Conservation (phyloP, 2,113 vertebrate species). For the Heteronetta atricapilla region DNA sequence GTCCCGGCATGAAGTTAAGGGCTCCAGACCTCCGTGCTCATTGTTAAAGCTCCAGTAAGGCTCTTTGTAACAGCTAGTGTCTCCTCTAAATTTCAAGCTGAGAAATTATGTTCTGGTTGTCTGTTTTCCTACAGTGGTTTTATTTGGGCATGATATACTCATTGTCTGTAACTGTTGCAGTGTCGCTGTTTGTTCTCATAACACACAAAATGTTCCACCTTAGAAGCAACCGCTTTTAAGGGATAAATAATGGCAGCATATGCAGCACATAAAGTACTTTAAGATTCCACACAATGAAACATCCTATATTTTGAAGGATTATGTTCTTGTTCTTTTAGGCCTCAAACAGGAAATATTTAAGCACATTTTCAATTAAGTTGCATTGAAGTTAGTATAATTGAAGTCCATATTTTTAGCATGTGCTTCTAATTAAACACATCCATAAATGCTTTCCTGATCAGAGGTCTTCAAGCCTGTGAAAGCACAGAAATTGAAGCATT, state of each 20-base stretch:
- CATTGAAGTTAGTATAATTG: slow-evolving; percentile 36
- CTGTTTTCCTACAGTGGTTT: slow-evolving; percentile 36
- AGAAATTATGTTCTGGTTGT: slow-evolving; percentile 37
- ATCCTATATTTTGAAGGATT: slow-evolving; percentile 24
- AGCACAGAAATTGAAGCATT: neutral
- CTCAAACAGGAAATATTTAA: slow-evolving; percentile 56
- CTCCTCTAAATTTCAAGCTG: slow-evolving; percentile 36
- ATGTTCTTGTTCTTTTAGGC: slow-evolving; percentile 35
- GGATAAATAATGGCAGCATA: neutral
- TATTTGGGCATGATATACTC: slow-evolving; percentile 34
- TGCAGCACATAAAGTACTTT: slow-evolving; percentile 18
- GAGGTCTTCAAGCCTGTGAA: neutral
- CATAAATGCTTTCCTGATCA: slow-evolving; percentile 32
- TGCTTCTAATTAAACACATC: slow-evolving; percentile 38
- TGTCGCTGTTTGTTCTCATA: neutral
- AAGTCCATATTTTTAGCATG: slow-evolving; percentile 30
- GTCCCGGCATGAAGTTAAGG: neutral
- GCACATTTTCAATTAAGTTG: slow-evolving; percentile 48
- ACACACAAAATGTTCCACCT: slow-evolving; percentile 50
- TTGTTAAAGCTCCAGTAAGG: neutral
- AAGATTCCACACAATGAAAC: slow-evolving; percentile 20
- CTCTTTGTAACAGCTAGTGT: slow-evolving; percentile 8
- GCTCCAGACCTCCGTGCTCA: slow-evolving; percentile 4
- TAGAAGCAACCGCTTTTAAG: slow-evolving; percentile 1
- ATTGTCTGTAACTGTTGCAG: slow-evolving; percentile 21